Evolutionary conservation across 2,797 vertebrate species (phyloP).

Genomic region (Microctenopoma steveboyesi): DNA sequence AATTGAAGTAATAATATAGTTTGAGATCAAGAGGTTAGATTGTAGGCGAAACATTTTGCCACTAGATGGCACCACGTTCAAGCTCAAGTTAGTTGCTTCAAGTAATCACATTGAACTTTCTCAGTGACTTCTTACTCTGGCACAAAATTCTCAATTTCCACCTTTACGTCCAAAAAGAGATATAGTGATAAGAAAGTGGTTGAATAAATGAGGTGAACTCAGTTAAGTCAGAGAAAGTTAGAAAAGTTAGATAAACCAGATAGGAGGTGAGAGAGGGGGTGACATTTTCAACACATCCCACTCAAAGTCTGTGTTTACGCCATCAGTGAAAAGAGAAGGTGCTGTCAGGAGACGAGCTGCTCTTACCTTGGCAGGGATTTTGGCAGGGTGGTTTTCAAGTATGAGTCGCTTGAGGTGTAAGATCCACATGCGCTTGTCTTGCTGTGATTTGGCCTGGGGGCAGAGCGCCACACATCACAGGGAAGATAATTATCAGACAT

Average conservation of each 20-base stretch:
- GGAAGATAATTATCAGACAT: conserved; percentile 49
- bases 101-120: conserved; percentile 33
- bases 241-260: conserved; percentile 20
- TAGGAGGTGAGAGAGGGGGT: conserved; percentile 14
- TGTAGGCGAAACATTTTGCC: conserved; percentile 15
- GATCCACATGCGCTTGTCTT: conserved; percentile 98
- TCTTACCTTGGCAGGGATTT: conserved; percentile 97
- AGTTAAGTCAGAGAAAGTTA: background rate
- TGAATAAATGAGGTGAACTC: background rate
- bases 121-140: conserved; percentile 13
- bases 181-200: conserved; percentile 22
- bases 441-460: conserved; percentile 92
- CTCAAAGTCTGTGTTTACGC: conserved; percentile 23
- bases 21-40: background rate
- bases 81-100: conserved; percentile 4
- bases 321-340: conserved; percentile 17
- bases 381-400: conserved; percentile 97
- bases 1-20: conserved; percentile 44
- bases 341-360: conserved; percentile 7
- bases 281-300: conserved; percentile 44
- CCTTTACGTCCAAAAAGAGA: conserved; percentile 12
- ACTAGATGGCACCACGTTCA: conserved; percentile 65
- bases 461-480: conserved; percentile 55
- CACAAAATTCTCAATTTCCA: conserved; percentile 32
- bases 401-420: conserved; percentile 97